A percentile compares a stretch with the other conserved stretches of the same genome.
Conservation (phyloP, 2,797 vertebrate genomes). For the Huso huso region DNA sequence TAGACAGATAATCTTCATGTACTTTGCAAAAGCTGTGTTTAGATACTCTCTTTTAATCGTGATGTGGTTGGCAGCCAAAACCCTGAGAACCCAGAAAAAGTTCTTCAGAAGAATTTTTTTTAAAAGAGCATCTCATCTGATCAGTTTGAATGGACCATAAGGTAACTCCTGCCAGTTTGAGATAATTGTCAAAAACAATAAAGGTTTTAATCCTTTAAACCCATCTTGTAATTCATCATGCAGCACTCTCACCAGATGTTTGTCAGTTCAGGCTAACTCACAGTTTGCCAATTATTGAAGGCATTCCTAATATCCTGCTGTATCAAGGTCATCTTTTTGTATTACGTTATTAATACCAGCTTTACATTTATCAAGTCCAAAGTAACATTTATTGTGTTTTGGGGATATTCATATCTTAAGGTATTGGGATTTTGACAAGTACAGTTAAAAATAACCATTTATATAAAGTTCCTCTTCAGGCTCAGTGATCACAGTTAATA, state of each 20-base stretch:
- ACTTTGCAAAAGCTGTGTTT: too few relatives aligned
- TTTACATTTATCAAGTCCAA: not conserved
- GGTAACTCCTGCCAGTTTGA: not conserved
- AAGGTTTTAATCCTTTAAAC: slow-evolving; percentile 10
- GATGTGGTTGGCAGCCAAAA: not conserved
- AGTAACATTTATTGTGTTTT: not conserved
- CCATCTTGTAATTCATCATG: slow-evolving; percentile 8
- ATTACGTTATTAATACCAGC: slow-evolving; percentile 7
- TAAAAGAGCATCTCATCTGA: not conserved
- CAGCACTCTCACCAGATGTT: slow-evolving; percentile 1
- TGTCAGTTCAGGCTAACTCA: slow-evolving; percentile 5
- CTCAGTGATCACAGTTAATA: not conserved
- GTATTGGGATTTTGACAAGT: not conserved
- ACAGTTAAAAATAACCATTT: slow-evolving; percentile 2
- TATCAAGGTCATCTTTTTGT: slow-evolving; percentile 10
- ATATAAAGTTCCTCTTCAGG: not conserved
- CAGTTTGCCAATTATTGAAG: slow-evolving; percentile 10
- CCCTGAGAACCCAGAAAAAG: too few relatives aligned
- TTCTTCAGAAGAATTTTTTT: too few relatives aligned
- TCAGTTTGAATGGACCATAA: not conserved
- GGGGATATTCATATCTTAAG: not conserved
- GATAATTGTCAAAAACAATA: slow-evolving; percentile 2
- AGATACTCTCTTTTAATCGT: too few relatives aligned
- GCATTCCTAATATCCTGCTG: slow-evolving; percentile 14
- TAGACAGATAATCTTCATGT: too few relatives aligned